Conservation (phyloP, 2,797 vertebrate genomes). For the Coregonus sp. region DNA sequence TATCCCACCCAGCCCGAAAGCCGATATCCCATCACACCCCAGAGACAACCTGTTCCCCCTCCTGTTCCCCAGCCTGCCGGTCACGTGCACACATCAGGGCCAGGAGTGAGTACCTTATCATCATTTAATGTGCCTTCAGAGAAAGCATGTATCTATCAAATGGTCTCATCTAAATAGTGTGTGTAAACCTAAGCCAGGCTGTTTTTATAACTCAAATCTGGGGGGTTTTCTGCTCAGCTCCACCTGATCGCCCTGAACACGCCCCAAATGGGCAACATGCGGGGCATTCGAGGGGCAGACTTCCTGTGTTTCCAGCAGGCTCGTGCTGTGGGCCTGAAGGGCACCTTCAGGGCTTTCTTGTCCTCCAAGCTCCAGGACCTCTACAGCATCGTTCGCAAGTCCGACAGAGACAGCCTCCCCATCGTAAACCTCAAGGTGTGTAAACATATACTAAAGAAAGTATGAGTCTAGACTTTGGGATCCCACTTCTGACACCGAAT, state of each 20-base stretch:
- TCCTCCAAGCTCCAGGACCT: slow-evolving; percentile 91
- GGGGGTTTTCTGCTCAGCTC: slow-evolving; percentile 69
- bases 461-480: not conserved
- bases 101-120: slow-evolving; percentile 67
- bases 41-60: slow-evolving; percentile 49
- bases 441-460: not conserved
- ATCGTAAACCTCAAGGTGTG: slow-evolving; percentile 88
- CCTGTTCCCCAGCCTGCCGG: slow-evolving; percentile 37
- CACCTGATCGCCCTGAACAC: slow-evolving; percentile 89
- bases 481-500: not conserved
- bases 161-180: not conserved
- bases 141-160: not conserved
- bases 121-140: not conserved
- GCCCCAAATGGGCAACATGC: slow-evolving; percentile 83
- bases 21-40: slow-evolving; percentile 51
- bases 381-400: slow-evolving; percentile 87
- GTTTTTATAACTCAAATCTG: not conserved
- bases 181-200: not conserved
- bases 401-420: slow-evolving; percentile 75
- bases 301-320: slow-evolving; percentile 93
- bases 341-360: slow-evolving; percentile 93
- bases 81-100: slow-evolving; percentile 67
- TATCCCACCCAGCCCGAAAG: slow-evolving; percentile 38
- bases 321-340: slow-evolving; percentile 83
- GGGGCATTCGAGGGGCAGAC: slow-evolving; percentile 86